Percentiles rank a stretch among this genome's conserved stretches.
Evolutionary conservation across 2,113 vertebrate species (phyloP).

Genomic region (Silurus glanis): DNA sequence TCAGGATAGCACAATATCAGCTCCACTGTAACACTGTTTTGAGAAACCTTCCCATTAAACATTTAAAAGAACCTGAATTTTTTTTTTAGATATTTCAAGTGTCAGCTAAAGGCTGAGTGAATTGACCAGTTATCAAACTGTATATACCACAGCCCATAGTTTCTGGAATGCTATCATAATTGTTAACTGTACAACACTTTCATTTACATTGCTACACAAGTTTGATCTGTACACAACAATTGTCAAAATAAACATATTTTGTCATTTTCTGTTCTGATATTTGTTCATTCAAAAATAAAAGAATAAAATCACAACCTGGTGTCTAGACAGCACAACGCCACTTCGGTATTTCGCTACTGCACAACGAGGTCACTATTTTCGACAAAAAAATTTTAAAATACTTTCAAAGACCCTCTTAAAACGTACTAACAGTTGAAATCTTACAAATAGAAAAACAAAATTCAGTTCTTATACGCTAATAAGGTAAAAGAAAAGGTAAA

Average conservation of each 20-base stretch:
- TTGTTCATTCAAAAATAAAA: not conserved
- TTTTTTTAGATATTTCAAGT: not conserved
- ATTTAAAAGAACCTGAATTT: not conserved
- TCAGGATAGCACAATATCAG: not conserved
- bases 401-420: not conserved
- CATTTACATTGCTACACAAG: not conserved
- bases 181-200: not conserved
- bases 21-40: not conserved
- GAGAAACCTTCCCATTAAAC: not conserved
- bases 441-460: constrained; percentile 6
- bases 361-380: not conserved
- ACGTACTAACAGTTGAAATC: not conserved
- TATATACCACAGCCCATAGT: not conserved
- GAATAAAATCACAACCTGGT: not conserved
- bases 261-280: constrained; percentile 22
- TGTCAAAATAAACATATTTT: not conserved
- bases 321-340: not conserved
- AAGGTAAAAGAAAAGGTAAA: not conserved
- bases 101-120: not conserved
- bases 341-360: not conserved
- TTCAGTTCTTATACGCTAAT: not conserved
- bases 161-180: not conserved
- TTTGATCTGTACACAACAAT: not conserved
- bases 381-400: not conserved
- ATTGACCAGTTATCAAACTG: not conserved